Percentiles rank a stretch among this genome's conserved stretches.
These are phyloP conservation scores for Hyperoplus immaculatus DNA, from an alignment of 2,797 vertebrate genomes.

Conservation along the genomic window DNA sequence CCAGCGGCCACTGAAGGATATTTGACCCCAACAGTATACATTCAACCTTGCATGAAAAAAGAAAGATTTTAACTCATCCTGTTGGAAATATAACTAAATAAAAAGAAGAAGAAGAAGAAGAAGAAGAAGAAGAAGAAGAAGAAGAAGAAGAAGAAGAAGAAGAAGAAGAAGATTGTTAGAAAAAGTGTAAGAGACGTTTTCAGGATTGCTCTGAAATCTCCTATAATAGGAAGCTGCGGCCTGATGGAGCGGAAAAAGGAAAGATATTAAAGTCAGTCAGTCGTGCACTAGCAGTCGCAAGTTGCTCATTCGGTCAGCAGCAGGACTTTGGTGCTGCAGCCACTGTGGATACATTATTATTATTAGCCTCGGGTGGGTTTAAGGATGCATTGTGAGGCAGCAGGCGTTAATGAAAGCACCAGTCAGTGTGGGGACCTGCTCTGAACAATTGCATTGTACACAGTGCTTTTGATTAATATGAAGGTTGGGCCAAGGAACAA, in stretches of 20 bases:
- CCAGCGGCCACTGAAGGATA: constrained; percentile 7
- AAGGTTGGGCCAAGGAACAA: constrained; percentile 67
- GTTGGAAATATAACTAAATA: not conserved
- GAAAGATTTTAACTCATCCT: not conserved
- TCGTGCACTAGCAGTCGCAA: constrained; percentile 30
- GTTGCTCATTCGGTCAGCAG: constrained; percentile 41
- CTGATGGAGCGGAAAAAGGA: constrained; percentile 14
- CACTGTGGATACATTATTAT: constrained; percentile 11
- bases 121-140: too few species aligned
- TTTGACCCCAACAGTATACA: not conserved
- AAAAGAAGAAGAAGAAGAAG: too few species aligned
- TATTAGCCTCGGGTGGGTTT: constrained; percentile 31
- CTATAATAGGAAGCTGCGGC: constrained; percentile 18
- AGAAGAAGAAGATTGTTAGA: not conserved
- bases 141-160: too few species aligned
- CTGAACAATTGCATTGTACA: constrained; percentile 70
- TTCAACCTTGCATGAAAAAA: not conserved
- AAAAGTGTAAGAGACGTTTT: not conserved
- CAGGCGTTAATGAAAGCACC: constrained; percentile 55
- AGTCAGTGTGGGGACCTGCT: constrained; percentile 50
- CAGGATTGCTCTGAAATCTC: constrained; percentile 20
- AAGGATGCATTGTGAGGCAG: constrained; percentile 59
- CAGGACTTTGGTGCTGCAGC: constrained; percentile 35
- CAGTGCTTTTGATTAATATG: constrained; percentile 76
- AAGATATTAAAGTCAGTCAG: constrained; percentile 48